A percentile compares a stretch with the other conserved stretches of the same genome.
Evolutionary conservation across 2,113 vertebrate genomes (phyloP).

Genomic region (Entomyzon cyanotis): DNA sequence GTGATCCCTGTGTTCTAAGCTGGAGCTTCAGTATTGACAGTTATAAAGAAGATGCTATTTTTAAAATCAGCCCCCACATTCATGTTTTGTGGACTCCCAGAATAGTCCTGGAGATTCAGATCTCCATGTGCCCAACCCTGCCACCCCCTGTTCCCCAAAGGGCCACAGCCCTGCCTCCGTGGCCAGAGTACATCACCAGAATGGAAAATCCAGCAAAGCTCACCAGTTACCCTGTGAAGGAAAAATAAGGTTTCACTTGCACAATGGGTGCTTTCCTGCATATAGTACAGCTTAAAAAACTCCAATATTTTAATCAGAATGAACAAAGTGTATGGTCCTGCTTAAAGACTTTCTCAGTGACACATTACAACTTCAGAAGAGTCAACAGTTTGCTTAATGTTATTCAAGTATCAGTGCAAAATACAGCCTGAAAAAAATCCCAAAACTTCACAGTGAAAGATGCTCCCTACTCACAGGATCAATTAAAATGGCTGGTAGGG

Average conservation of each 20-base stretch:
- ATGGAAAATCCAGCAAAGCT: background rate
- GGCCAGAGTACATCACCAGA: background rate
- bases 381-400: background rate
- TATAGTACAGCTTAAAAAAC: background rate
- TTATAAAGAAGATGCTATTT: background rate
- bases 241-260: background rate
- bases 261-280: background rate
- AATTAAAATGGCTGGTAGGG: background rate
- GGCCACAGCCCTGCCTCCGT: background rate
- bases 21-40: background rate
- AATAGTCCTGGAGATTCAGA: background rate
- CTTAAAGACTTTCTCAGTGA: background rate
- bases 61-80: background rate
- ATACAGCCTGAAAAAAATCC: background rate
- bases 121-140: background rate
- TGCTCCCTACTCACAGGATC: background rate
- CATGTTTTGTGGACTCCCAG: background rate
- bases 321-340: background rate
- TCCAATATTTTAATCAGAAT: background rate
- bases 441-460: background rate
- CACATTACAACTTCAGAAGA: background rate
- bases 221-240: background rate
- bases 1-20: background rate
- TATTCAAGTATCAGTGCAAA: background rate
- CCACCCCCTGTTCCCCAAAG: background rate